Evolutionary conservation across 2,113 vertebrate genomes (phyloP), one percentile per base, ranked within the genome.

Genomic region (Megaleporinus macrocephalus): DNA sequence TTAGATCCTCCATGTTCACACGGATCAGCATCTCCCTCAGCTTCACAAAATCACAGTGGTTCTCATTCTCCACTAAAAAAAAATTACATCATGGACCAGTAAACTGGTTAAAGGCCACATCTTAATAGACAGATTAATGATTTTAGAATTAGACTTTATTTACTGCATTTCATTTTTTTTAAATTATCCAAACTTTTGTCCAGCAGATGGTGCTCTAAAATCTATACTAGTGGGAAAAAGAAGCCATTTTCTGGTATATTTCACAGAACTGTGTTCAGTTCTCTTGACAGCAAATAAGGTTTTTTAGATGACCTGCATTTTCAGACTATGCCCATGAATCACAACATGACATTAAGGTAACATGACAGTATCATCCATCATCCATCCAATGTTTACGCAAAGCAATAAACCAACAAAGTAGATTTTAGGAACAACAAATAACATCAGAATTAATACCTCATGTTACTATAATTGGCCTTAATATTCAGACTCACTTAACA

Each of bases 1-100:
- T 95, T 18, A 99, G 94, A 91, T 99, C 98, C 88, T 99, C 97
- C 98, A 99, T 99, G 93, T 99, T 99, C 83, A 99, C 96, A 0
- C 97, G 94, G 89, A 99, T 97, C 89, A 99, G 93, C 97, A 99
- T 99, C 92, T 99, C 98, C 73, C 97, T 91, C 79, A 99, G 94
- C 90, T 99, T 99, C 89, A 99, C 97, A 1, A 99, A 99, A 86
- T 99, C 98, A 0, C 98, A 99, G 92, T 99, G 98, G 87, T 94
- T 95, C 91, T 99, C 98, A 0, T 99, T 99, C 90, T 99, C 98
- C 91, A 99, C 98, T 99, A 90, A 1, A 9, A 88, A 62, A 73
- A 12, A 86, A 53, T 69, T 30, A 16, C 41, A 47, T n/a, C 20
- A 24, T 41, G 41, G 41, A 16, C 22, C 22, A n/a, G 65, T 53